Conservation (phyloP, 2,888 invertebrate genomes). For the Temnothorax unifasciatus region DNA sequence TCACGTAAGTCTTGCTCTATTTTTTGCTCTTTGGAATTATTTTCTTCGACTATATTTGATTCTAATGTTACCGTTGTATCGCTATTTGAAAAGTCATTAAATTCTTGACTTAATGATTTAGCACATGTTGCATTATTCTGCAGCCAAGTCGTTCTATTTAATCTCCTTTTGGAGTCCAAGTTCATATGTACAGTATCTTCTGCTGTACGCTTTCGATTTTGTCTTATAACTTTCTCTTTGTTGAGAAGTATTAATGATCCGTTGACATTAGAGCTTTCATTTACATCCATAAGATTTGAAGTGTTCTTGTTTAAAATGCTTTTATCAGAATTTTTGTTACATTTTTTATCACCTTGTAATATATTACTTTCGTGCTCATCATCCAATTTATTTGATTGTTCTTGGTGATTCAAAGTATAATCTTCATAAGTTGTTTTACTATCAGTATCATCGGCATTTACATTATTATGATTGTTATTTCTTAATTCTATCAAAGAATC, state of each 20-base stretch:
- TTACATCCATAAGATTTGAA: neutral
- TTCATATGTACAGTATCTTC: neutral
- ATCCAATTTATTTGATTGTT: neutral
- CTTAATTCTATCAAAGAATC: neutral
- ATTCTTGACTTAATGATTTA: neutral
- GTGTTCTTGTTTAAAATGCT: neutral
- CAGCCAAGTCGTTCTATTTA: constrained; percentile 18
- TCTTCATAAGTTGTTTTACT: neutral
- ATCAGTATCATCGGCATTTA: neutral
- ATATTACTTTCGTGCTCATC: neutral
- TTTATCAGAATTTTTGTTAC: neutral
- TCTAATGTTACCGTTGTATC: neutral
- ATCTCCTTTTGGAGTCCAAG: neutral
- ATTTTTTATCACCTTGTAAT: neutral
- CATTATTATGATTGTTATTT: neutral
- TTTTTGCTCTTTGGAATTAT: neutral
- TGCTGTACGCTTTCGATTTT: constrained; percentile 3
- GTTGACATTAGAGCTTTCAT: neutral
- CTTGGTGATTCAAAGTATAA: neutral
- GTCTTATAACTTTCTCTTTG: neutral
- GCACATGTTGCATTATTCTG: neutral
- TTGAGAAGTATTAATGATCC: neutral
- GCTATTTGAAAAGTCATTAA: neutral
- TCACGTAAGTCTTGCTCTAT: neutral
- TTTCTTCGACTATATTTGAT: neutral